These are phyloP conservation scores for Catharus fuscescens DNA, from an alignment of 2,113 vertebrate species.

Conservation along the genomic window DNA sequence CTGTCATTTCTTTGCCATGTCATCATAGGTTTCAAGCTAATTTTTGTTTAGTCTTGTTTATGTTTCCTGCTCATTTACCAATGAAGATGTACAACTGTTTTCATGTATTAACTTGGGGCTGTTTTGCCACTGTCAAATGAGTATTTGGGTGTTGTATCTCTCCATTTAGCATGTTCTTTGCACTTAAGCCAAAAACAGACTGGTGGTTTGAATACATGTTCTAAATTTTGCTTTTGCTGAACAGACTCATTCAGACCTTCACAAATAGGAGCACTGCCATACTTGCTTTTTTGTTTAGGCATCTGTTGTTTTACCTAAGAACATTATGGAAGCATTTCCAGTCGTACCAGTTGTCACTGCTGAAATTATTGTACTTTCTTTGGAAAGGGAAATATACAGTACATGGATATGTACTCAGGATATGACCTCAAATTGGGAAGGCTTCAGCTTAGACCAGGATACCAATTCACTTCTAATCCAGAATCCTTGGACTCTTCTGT, in stretches of 20 bases:
- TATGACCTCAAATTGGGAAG: not conserved
- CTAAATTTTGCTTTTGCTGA: constrained; percentile 25
- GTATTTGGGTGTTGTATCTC: not conserved
- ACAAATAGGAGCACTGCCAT: not conserved
- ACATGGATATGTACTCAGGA: not conserved
- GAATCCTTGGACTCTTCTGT: not conserved
- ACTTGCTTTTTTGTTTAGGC: not conserved
- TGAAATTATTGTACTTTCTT: not conserved
- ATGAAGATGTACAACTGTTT: not conserved
- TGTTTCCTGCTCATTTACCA: not conserved
- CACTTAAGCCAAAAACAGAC: not conserved
- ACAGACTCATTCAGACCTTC: not conserved
- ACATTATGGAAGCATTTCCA: not conserved
- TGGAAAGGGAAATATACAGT: not conserved
- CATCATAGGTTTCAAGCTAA: not conserved
- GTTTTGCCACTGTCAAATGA: not conserved
- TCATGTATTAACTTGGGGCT: not conserved
- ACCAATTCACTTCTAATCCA: not conserved
- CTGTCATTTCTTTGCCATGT: not conserved
- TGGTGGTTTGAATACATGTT: not conserved
- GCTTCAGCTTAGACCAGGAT: not conserved
- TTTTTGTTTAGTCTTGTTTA: not conserved
- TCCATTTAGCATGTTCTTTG: not conserved
- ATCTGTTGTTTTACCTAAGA: constrained; percentile 35
- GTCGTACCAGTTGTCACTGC: not conserved